A percentile compares a stretch with the other conserved stretches of the same genome.
Evolutionary conservation across 2,797 vertebrate species (phyloP).

Genomic region (Tinamus major): DNA sequence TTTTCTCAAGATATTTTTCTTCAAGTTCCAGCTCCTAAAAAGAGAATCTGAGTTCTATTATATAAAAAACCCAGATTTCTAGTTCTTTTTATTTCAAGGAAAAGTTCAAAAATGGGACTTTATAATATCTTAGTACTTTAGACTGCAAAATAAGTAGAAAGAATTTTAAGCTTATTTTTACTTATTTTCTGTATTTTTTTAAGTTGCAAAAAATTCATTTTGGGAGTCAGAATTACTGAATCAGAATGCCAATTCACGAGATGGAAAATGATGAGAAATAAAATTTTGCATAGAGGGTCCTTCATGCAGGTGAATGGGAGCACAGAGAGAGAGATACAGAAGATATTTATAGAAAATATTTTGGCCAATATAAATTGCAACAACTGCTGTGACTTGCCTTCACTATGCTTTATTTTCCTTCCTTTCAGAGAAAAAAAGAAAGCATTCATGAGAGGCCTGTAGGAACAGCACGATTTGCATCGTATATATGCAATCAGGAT

Average conservation of each 20-base stretch:
- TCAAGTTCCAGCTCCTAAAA: neutral
- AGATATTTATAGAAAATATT: neutral
- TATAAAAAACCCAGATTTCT: neutral
- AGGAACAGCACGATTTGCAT: neutral
- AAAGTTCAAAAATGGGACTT: neutral
- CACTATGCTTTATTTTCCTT: neutral
- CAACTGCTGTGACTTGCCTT: neutral
- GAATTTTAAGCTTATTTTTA: neutral
- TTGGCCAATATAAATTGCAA: neutral
- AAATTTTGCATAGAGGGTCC: neutral
- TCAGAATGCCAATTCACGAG: neutral
- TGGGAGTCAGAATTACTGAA: neutral
- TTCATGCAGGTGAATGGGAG: neutral
- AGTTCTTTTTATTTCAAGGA: neutral
- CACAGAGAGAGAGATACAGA: neutral
- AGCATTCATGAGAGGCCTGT: accelerated
- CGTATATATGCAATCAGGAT: neutral
- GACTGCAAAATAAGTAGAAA: neutral
- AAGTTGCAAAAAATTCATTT: neutral
- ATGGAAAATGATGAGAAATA: neutral
- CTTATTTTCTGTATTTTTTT: neutral
- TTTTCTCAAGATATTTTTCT: neutral
- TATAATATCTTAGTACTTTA: neutral
- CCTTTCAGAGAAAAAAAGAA: neutral
- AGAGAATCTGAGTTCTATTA: neutral